phyloP scores from a whole-genome alignment of 2,113 vertebrate genomes.

The Passer domesticus region DNA sequence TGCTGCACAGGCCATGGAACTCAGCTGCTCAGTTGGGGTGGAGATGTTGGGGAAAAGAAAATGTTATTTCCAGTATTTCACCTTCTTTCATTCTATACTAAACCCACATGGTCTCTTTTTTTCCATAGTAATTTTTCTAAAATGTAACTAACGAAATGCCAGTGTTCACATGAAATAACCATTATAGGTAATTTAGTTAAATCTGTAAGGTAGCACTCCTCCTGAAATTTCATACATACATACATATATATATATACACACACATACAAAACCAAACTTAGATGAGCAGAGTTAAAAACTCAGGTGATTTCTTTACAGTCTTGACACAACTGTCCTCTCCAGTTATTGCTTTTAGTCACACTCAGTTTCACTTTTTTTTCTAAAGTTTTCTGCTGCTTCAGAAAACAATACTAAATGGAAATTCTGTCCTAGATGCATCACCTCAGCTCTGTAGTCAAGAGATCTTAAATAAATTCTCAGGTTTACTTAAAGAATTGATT shows the following conservation, averaged over 20 bases:
- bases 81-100: not conserved
- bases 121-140: not conserved
- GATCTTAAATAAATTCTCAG: not conserved
- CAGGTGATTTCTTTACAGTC: not conserved
- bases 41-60: not conserved
- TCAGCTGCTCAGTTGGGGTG: slow-evolving; percentile 62
- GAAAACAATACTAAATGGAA: not conserved
- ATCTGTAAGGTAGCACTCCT: not conserved
- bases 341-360: not conserved
- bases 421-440: not conserved
- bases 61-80: not conserved
- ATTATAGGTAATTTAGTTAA: not conserved
- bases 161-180: not conserved
- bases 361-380: not conserved
- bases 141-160: not conserved
- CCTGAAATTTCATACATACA: not conserved
- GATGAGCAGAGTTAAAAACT: not conserved
- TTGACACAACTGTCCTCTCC: not conserved
- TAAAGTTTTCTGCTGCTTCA: not conserved
- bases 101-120: not conserved
- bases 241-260: not conserved
- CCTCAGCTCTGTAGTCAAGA: not conserved
- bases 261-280: not conserved
- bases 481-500: not conserved
- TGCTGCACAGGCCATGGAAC: slow-evolving; percentile 79